Evolutionary conservation across 1,140 invertebrate species (phyloP), one percentile per base, ranked within the genome.

Genomic region (Probaryconus sp.): DNA sequence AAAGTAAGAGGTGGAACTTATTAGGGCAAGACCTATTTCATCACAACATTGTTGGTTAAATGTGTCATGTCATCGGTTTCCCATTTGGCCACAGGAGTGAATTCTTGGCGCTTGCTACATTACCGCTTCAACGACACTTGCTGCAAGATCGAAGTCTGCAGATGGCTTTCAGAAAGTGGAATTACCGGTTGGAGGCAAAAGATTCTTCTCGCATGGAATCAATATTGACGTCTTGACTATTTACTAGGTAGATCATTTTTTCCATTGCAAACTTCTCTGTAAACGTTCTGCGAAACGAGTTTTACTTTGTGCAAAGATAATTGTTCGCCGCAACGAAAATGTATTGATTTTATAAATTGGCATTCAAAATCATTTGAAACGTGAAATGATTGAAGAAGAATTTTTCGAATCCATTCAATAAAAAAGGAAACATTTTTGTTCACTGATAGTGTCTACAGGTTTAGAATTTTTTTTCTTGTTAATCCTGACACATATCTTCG

Each of bases 161-260:
- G 21, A 45, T 45, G 43, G 24, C n/a, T 16, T 47, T 30, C 40
- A 30, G 40, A 56, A 56, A 56, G 53, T 56, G 37, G 53, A 31
- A 56, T 31, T 56, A 56, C 53, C 53, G 14, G 53, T 56, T 43
- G n/a, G 33, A 24, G 11, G 37, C 26, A 24, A 43, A 56, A 56
- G 53, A 55, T 55, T 55, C 38, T 28, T 56, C 17, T 37, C 26
- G 31, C 53, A 21, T 43, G 38, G 17, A 56, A 56, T 56, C 53
- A 18, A 17, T 38, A 56, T 45, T 56, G 53, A 56, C 16, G 53
- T 43, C 37, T 40, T 28, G 37, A 43, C 53, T 56, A 56, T 43
- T 43, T 35, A 28, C 28, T 30, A 7, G 26, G 38, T 10, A 24
- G 30, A 30, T 43, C 38, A 31, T 56, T 56, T 56, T 43, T n/a